Conservation (phyloP, 2,113 vertebrate genomes). For the Silurus glanis region DNA sequence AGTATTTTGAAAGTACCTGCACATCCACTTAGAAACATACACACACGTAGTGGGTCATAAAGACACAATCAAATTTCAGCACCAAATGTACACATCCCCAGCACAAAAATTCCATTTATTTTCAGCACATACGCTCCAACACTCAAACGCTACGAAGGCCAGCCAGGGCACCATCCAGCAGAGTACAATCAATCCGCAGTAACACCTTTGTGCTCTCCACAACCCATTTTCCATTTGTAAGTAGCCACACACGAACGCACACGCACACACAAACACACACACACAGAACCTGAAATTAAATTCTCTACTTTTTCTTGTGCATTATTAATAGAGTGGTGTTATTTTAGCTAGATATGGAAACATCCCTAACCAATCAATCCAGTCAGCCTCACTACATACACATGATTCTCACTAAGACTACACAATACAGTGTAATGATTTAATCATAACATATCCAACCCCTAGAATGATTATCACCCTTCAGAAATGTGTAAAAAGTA, state of each 20-base stretch:
- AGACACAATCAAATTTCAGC: not conserved
- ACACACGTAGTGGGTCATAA: not conserved
- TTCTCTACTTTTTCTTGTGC: not conserved
- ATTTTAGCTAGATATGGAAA: not conserved
- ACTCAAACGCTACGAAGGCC: constrained; percentile 1
- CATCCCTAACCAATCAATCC: not conserved
- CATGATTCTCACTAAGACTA: not conserved
- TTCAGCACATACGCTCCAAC: not conserved
- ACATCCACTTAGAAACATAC: not conserved
- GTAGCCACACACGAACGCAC: not conserved
- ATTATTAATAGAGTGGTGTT: not conserved
- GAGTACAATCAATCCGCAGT: constrained; percentile 25
- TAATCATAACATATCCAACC: not conserved
- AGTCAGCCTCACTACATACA: not conserved
- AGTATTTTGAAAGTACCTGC: not conserved
- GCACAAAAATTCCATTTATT: not conserved
- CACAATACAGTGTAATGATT: not conserved
- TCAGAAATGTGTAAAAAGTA: not conserved
- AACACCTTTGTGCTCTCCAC: not conserved
- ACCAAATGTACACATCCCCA: not conserved
- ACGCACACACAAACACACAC: not conserved
- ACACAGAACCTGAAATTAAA: not conserved
- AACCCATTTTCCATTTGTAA: not conserved
- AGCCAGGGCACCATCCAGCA: constrained; percentile 7
- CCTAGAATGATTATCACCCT: not conserved